Evolutionary conservation across 2,888 invertebrate genomes (phyloP).

Genomic region (Hydraecia micacea): DNA sequence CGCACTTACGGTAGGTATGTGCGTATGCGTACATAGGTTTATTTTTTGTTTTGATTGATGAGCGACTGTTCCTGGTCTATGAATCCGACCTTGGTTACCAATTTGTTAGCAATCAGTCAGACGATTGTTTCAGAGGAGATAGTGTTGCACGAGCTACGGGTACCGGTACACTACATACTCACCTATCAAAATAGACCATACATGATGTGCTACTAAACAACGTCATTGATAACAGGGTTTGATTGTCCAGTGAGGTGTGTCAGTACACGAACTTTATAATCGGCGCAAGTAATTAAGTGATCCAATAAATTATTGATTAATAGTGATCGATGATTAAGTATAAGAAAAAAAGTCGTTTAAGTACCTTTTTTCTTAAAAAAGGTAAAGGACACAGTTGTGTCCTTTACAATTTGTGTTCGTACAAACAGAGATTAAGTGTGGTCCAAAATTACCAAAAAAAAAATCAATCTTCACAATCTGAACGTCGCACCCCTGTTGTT

Average conservation of each 20-base stretch:
- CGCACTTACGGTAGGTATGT: not conserved
- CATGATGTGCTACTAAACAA: not conserved
- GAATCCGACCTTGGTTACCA: not conserved
- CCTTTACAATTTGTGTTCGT: not conserved
- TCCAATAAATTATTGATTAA: no score
- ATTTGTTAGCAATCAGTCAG: not conserved
- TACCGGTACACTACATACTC: not conserved
- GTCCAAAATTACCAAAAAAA: not conserved
- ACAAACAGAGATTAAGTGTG: not conserved
- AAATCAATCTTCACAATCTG: not conserved
- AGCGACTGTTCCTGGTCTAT: not conserved
- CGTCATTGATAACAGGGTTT: not conserved
- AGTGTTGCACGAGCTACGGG: not conserved
- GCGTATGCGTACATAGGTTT: not conserved
- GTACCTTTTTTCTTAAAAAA: no score
- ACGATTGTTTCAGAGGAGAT: not conserved
- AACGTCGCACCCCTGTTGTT: constrained; percentile 36
- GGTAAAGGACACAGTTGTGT: no score
- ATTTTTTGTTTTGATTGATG: not conserved
- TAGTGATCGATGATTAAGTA: no score
- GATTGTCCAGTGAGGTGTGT: no score
- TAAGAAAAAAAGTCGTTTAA: no score
- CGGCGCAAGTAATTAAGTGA: no score
- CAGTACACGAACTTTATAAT: not conserved
- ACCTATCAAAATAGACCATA: not conserved